phyloP scores from a whole-genome alignment of 2,113 vertebrate species.

The Baryphthengus martii region DNA sequence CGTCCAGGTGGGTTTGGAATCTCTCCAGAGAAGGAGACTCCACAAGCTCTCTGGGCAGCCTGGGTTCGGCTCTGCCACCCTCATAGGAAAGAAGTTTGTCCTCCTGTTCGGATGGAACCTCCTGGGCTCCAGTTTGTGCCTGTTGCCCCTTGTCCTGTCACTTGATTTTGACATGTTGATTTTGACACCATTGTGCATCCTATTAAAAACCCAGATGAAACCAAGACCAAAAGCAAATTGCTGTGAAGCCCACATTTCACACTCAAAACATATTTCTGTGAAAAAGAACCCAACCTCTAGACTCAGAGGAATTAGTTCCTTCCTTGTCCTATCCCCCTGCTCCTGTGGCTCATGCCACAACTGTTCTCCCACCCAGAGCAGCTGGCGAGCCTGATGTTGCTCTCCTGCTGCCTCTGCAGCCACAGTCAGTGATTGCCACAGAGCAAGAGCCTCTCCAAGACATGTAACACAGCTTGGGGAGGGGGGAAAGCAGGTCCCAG shows the following conservation, averaged over 20 bases:
- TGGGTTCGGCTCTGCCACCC: too few relatives aligned
- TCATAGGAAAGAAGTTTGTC: too few relatives aligned
- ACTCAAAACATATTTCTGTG: neutral
- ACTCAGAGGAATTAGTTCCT: neutral
- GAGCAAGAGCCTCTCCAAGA: neutral
- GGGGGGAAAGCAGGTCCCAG: neutral
- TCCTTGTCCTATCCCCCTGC: neutral
- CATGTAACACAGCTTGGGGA: accelerated
- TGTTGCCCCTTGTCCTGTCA: neutral
- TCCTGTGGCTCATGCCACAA: neutral
- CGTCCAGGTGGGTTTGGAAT: too few relatives aligned
- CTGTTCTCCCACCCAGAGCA: neutral
- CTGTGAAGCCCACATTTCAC: neutral
- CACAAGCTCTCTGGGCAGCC: too few relatives aligned
- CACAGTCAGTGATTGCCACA: accelerated
- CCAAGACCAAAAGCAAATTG: neutral
- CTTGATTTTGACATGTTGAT: neutral
- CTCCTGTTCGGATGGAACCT: neutral
- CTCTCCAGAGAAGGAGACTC: too few relatives aligned
- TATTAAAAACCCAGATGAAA: neutral
- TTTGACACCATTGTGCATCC: neutral
- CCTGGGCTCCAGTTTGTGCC: neutral
- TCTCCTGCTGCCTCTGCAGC: neutral
- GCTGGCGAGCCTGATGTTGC: neutral
- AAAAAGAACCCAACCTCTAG: neutral